Base-by-base conservation (phyloP, 2,797 vertebrate genomes). In the Eptatretus atami region DNA sequence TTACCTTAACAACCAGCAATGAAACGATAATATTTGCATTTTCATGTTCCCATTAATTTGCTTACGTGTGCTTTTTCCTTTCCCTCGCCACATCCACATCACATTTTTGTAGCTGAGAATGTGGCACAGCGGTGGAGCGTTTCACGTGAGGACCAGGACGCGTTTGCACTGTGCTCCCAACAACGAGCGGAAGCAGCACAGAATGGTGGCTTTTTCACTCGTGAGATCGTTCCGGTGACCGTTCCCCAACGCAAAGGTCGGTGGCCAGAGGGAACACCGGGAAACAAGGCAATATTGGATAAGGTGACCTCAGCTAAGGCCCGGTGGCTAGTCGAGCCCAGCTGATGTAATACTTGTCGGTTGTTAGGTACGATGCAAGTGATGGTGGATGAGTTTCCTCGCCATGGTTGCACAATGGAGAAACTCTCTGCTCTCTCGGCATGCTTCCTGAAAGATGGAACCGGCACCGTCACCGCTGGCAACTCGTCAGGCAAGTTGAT, bases 111-210 rank as follows among this genome's bases (percentile, higher is more conserved):
- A 98, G 92, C 86, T 65, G 92, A 98, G 78, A 98, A 96, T 25
- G 87, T 96, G 68, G 86, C 86, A 6, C 83, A 77, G 69, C 77
- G 84, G 70, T 98, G 85, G 85, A 66, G 72, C 53, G 71, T 98
- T 65, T 80, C 76, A 54, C 78, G 84, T 70, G 78, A 76, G 61
- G 81, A 82, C 52, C 92, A 98, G 75, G 92, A 98, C 72, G 71
- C 67, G 54, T 68, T 78, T 63, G 82, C 90, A 1, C 72, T 87
- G 44, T 68, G 71, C 63, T 96, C 90, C 61, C 92, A 98, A 72
- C 83, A 80, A 67, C 79, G 73, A 70, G 75, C 82, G 0, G 90
- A 96, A 70, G 73, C 70, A 1, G 82, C 88, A 1, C 90, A 96
- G 75, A 90, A 86, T 70, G 80, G 79, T 0, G 88, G 86, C 55